Conservation (phyloP, 2,888 invertebrate genomes). For the Pseudolycoriella hygida region DNA sequence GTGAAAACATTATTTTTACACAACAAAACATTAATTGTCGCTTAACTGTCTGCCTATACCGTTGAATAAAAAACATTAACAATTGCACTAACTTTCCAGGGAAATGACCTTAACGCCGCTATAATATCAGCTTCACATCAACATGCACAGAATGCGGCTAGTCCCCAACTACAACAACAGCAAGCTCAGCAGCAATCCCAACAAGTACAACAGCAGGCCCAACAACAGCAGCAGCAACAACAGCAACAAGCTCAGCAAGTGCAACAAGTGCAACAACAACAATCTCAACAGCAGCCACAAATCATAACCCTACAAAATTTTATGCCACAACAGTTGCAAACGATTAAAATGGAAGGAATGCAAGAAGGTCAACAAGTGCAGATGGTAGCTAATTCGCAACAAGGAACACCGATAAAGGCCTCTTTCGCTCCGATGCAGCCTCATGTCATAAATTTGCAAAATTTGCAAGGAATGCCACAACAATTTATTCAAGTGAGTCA, state of each 20-base stretch:
- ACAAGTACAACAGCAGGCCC: conserved; percentile 4
- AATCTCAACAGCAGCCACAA: conserved; percentile 11
- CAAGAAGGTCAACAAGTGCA: conserved; percentile 9
- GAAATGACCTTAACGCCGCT: conserved; percentile 16
- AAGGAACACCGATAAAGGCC: conserved; percentile 14
- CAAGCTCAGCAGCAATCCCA: conserved; percentile 10
- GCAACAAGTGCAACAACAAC: conserved; percentile 2
- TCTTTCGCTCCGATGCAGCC: conserved; percentile 6
- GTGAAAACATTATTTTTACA: too few species aligned
- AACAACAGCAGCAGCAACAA: conserved; percentile 9
- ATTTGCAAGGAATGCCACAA: conserved; percentile 15
- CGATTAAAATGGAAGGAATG: conserved; percentile 10
- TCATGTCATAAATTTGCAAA: conserved; percentile 15
- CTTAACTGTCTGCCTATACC: too few species aligned
- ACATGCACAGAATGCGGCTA: conserved; percentile 6
- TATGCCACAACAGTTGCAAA: conserved; percentile 14
- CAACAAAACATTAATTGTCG: too few species aligned
- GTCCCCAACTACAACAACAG: conserved; percentile 5
- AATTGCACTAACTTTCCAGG: conserved; percentile 9
- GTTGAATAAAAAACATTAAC: too few species aligned
- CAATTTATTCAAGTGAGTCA: conserved; percentile 16
- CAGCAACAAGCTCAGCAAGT: conserved; percentile 9
- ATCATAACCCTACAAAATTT: conserved; percentile 15
- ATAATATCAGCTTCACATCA: conserved; percentile 15
- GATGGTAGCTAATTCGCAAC: conserved; percentile 8